Base-by-base conservation (phyloP, 2,113 vertebrate species). In the Alosa alosa region DNA sequence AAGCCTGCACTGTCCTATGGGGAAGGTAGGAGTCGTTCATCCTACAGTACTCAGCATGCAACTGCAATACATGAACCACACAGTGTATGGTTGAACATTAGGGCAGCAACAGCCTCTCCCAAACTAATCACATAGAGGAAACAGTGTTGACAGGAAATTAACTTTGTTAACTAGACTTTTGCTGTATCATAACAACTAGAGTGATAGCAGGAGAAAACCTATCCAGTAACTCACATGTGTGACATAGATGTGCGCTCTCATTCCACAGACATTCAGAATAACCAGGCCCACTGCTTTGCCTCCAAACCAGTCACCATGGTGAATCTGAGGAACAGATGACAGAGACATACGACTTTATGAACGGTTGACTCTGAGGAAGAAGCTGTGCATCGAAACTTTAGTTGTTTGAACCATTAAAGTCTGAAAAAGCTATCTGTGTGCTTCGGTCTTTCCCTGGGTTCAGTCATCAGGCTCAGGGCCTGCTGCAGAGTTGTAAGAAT, bases 271-370 rank as follows among this genome's bases (percentile, higher is more conserved):
- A 72, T 93, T 93, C 15, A 96, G 15, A 45, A 96, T 0, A 39
- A 96, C 86, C 0, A 97, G 91, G 9, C 96, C 96, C 0, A 96
- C 96, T 0, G 96, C 94, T 86, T 97, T 97, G 75, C 96, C 96
- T 0, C 95, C 92, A 89, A 97, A 97, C 96, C 96, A 97, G 89
- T 97, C 96, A 2, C 96, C 95, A 0, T 97, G 96, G 68, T 94
- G 94, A 64, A 96, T 84, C 96, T 97, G 91, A 44, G 55, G 36
- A 49, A 86, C 47, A 88, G 18, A 81, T 46, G 83, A 22, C 50
- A 18, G 82, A 22, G 81, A 36, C 2, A 7, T 6, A 31, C 11
- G 25, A 25, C 20, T 64, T 13, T 8, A 11, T 11, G 9, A 49
- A 49, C 11, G 41, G 41, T 44, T 44, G 41, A 44, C 41, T 44